Evolutionary conservation across 1,140 invertebrate species (phyloP), one percentile per base, ranked within the genome.

Genomic region (Drepana arcuata): DNA sequence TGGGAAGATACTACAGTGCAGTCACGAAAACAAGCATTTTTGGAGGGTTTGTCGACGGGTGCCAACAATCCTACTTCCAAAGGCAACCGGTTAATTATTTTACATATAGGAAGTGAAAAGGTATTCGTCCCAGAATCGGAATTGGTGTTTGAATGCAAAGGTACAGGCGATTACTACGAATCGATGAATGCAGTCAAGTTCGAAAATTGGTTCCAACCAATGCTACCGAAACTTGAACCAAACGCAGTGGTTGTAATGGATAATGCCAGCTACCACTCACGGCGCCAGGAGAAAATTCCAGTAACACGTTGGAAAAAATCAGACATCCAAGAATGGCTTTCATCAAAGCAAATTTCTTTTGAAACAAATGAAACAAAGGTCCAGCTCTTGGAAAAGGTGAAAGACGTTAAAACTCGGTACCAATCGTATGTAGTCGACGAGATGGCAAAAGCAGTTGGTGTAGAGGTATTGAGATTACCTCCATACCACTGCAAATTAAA

Each of bases 401-500:
- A 47, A 33, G 9, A 39, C 6, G 21, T 35, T n/a, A 47, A 54
- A 28, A 23, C 16, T 11, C 10, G 39, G 14, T 52, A 35, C 27
- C 36, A 57, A 31, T 33, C 10, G 7, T 52, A 54, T 30, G 52
- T 36, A n/a, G 41, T 58, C 7, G 57, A 64, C 27, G 48, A 58
- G 42, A 36, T 64, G 29, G 53, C 48, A 15, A 36, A 35, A 18
- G 32, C 36, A 36, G 10, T 12, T 31, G 18, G 14, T 5, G 28
- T 47, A 2, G 28, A 41, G 11, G 35, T 48, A 7, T 16, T 43
- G 12, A 34, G 46, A 34, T 33, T 48, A 1, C 35, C 46, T 1
- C 46, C 36, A 9, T 48, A 48, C 41, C 67, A 80, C 36, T 49
- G 41, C 26, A 54, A 77, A 25, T 35, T 66, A 0, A 78, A 77